Evolutionary conservation across 92 coral and sea anemone species (phyloP), one percentile per base, ranked within the genome.

Genomic region (Phenganax stokvisi): DNA sequence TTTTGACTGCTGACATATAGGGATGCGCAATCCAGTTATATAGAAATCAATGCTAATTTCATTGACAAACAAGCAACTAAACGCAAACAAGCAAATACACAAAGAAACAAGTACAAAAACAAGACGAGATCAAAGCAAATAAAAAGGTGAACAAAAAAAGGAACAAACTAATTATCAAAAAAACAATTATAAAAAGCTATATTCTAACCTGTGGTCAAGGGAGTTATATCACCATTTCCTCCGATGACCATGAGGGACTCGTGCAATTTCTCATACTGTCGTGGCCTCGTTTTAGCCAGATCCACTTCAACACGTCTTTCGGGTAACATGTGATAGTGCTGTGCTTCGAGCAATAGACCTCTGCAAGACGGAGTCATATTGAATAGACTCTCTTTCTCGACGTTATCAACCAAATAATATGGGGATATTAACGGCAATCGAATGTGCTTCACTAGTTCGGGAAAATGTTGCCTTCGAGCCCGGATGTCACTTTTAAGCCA

Each of bases 311-410:
- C 80, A 13, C 99, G 90, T 30, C 99, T 89, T 76, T 96, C 99
- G 17, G 99, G 99, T 54, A 96, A 88, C 99, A 96, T 92, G 78
- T 96, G 99, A 77, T 87, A 96, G 80, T 96, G 99, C 67, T 96
- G 99, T 72, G 99, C 99, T 66, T 96, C 99, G 12, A 88, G 88
- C 15, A 96, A 89, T 8, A 96, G 87, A 71, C 88, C 92, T 81
- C 87, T 86, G 70, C 99, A 96, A 58, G 92, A 79, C 8, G 92
- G 92, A 5, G 91, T 83, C 74, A 89, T 66, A 52, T 84, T 81
- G 59, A 96, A 84, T 0, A 96, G 90, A 80, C 89, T 93, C 71
- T 96, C 99, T 78, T 90, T 89, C 62, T 96, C 99, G 52, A 96
- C 96, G 63, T 90, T 89, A 80, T 96, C 99, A 51, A 96, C 99